Evolutionary conservation across 2,888 invertebrate genomes (phyloP).

Genomic region (Ischnura elegans): DNA sequence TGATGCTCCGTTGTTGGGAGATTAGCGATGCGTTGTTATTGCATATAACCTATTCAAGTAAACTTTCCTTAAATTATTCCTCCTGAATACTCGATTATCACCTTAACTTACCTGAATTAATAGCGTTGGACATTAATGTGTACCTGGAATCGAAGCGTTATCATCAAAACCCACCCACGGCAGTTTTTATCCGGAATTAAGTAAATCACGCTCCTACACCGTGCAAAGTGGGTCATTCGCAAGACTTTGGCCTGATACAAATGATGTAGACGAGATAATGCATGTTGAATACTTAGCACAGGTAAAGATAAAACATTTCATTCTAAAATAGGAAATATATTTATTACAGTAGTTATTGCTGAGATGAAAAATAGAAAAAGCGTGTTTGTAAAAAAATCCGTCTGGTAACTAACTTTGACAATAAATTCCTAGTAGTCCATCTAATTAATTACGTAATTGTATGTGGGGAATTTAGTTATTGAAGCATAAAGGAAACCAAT

Average conservation of each 20-base stretch:
- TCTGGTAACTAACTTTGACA: too few species aligned
- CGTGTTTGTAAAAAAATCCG: too few species aligned
- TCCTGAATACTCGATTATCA: not conserved
- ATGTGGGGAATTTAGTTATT: too few species aligned
- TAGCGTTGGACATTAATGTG: not conserved
- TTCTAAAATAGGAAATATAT: not conserved
- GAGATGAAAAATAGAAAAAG: too few species aligned
- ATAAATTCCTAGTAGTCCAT: too few species aligned
- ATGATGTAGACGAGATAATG: slow-evolving; percentile 6
- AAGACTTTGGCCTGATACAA: not conserved
- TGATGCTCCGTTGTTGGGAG: too few species aligned
- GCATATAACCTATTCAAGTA: too few species aligned
- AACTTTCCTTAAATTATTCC: not conserved
- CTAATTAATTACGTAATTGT: too few species aligned
- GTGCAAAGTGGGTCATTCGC: not conserved
- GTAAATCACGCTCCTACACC: not conserved
- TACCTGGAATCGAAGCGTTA: not conserved
- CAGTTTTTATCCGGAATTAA: not conserved
- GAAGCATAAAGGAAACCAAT: too few species aligned
- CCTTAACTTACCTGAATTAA: not conserved
- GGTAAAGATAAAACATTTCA: not conserved
- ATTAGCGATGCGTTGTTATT: too few species aligned
- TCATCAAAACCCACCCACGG: not conserved
- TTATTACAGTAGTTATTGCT: too few species aligned
- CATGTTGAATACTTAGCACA: slow-evolving; percentile 9